Evolutionary conservation across 1,140 invertebrate genomes (phyloP).

Genomic region (Mizuhopecten yessoensis): DNA sequence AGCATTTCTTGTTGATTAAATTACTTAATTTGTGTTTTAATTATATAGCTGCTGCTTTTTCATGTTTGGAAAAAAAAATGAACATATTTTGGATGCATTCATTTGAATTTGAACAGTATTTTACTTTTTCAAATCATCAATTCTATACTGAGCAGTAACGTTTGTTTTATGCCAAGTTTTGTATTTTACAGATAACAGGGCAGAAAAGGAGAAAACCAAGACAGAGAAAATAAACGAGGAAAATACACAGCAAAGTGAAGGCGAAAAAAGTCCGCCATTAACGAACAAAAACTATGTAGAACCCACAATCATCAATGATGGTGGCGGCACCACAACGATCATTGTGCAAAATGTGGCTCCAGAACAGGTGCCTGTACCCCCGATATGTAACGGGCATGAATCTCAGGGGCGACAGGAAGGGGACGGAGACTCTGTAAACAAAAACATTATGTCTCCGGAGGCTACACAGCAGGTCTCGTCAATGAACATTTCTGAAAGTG

Average conservation of each 20-base stretch:
- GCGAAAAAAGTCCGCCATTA: conserved; percentile 50
- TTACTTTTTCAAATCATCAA: too few species aligned
- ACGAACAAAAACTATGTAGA: conserved; percentile 34
- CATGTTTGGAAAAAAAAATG: too few species aligned
- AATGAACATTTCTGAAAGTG: conserved; percentile 39
- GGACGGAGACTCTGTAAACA: conserved; percentile 1
- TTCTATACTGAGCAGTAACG: too few species aligned
- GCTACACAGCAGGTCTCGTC: background rate
- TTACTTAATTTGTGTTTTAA: too few species aligned
- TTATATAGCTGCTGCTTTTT: too few species aligned
- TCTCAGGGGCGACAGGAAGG: conserved; percentile 60
- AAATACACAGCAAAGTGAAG: conserved; percentile 55
- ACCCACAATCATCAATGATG: conserved; percentile 4
- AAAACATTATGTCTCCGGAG: conserved; percentile 47
- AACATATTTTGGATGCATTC: too few species aligned
- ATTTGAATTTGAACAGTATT: too few species aligned
- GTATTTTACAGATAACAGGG: background rate
- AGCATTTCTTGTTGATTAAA: too few species aligned
- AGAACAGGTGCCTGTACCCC: background rate
- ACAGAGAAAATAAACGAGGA: conserved; percentile 56
- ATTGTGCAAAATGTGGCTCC: conserved; percentile 37
- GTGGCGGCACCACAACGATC: conserved; percentile 18
- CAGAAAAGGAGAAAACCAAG: conserved; percentile 50
- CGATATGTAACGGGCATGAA: conserved; percentile 75
- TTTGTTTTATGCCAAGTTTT: background rate